A percentile compares a stretch with the other conserved stretches of the same genome.
Evolutionary conservation across 1,140 invertebrate species (phyloP).

Genomic region (Polypedilum pembai): DNA sequence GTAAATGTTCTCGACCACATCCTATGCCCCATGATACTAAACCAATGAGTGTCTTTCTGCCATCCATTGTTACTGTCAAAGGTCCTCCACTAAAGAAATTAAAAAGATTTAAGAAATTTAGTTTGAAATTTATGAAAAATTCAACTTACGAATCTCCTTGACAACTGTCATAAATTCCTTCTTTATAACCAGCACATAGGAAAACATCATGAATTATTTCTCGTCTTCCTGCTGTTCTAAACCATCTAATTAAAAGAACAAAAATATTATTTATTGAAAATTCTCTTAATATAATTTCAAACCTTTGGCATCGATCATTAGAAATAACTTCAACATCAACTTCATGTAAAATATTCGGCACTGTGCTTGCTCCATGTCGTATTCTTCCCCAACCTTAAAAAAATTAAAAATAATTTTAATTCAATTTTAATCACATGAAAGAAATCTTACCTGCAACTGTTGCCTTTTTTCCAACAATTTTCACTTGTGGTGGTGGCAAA

Average conservation of each 20-base stretch:
- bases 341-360: conserved; percentile 52
- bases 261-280: background rate
- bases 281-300: background rate
- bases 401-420: background rate
- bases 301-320: conserved; percentile 74
- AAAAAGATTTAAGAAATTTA: conserved; percentile 28
- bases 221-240: conserved; percentile 73
- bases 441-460: conserved; percentile 60
- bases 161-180: conserved; percentile 51
- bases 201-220: conserved; percentile 92
- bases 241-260: conserved; percentile 59
- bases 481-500: conserved; percentile 63
- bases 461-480: conserved; percentile 71
- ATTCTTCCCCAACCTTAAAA: conserved; percentile 70
- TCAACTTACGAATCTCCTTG: conserved; percentile 39
- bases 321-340: conserved; percentile 84
- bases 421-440: background rate
- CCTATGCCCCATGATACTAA: conserved; percentile 88
- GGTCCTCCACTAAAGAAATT: conserved; percentile 56
- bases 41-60: conserved; percentile 74
- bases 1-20: conserved; percentile 80
- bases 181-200: conserved; percentile 84
- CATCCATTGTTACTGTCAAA: conserved; percentile 70
- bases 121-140: background rate
- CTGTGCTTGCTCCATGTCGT: conserved; percentile 70